Conservation (phyloP, 2,113 vertebrate species). For the Propithecus coquereli region DNA sequence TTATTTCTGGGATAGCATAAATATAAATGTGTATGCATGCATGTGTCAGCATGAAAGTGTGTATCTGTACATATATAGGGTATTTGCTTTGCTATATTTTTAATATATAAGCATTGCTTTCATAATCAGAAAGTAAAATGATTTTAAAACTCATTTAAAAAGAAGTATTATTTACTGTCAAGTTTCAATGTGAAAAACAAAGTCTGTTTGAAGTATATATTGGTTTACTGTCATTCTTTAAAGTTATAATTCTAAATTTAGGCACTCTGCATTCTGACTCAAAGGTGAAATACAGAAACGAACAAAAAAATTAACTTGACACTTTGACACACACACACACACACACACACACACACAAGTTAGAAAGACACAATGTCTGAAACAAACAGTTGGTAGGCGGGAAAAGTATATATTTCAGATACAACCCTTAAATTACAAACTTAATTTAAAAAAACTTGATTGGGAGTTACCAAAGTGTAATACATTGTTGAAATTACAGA, state of each 20-base stretch:
- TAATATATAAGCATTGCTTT: neutral
- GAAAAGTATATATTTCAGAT: neutral
- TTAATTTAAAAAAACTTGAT: neutral
- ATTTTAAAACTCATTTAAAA: constrained; percentile 8
- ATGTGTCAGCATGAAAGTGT: neutral
- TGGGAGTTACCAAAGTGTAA: neutral
- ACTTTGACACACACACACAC: neutral
- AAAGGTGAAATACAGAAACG: neutral
- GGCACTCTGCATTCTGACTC: neutral
- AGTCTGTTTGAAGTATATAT: neutral
- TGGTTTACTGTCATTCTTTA: constrained; percentile 21
- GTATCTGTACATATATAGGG: neutral
- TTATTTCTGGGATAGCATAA: neutral
- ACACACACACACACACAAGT: neutral
- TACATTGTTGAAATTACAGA: neutral
- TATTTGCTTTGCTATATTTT: neutral
- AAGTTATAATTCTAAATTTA: constrained; percentile 15
- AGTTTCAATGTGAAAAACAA: neutral
- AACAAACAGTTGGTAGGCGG: neutral
- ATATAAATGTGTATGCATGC: neutral
- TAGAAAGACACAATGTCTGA: neutral
- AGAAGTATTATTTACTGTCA: neutral
- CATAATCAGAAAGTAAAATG: constrained; percentile 1
- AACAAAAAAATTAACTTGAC: neutral
- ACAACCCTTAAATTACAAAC: neutral